Base-by-base conservation (phyloP, 2,888 invertebrate species). In the Cryptus viduatorius region DNA sequence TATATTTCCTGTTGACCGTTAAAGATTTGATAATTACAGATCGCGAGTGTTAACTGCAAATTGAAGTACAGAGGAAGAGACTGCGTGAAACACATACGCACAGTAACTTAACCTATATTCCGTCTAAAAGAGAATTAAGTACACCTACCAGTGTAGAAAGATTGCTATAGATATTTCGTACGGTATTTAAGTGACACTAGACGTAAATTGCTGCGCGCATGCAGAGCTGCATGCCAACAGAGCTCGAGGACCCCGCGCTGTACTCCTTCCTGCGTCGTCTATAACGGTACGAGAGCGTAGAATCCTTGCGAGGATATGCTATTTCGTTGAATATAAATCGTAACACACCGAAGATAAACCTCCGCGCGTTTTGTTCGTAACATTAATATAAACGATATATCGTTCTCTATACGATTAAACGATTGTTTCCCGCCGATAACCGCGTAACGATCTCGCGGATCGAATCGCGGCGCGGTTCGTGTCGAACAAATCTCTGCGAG, bases 281-380 rank as follows among this genome's bases (percentile, higher is more conserved):
- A 50, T 71, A 82, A 82, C 75, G 75, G 79, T 83, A 79, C 79
- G 48, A 65, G 48, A 44, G 71, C 65, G 56, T 19, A n/a, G 10
- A 48, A 75, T 50, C 24, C 37, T 50, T 29, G 29, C 46, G 42
- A 75, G 42, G 46, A 71, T 77, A 48, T 48, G 75, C 67, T 50
- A 10, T 24, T 61, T 29, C 50, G 53, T 65, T n/a, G 44, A 44
- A 64, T 19, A 67, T 68, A n/a, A 48, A 48, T 46, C 37, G 5
- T 24, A 44, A n/a, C 12, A 59, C 59, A 12, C 10, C 3, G 29
- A 61, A 12, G 29, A 12, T 7, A 61, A 31, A 14, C 31, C 14
- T 61, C 2, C 1, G 12, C 48, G 48, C 14, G 14, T 71, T 50
- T 64, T 12, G 46, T 16, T 24, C 19, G 7, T 19, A 16, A 12